Conservation (phyloP, 92 coral and sea anemone genomes). For the Anthopleura xanthogrammica region DNA sequence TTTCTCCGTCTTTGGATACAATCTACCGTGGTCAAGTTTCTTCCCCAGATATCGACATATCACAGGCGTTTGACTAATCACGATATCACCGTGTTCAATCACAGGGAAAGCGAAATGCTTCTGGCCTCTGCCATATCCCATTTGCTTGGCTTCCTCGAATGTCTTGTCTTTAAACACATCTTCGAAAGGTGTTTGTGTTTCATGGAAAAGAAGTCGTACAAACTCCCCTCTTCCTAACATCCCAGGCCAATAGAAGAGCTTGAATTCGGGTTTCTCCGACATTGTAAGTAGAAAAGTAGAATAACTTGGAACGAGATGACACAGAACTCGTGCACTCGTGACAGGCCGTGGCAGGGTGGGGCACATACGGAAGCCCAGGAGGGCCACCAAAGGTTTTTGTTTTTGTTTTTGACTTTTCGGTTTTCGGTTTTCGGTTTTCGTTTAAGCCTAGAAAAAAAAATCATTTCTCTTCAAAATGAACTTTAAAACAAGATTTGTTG, state of each 20-base stretch:
- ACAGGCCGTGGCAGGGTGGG: no score
- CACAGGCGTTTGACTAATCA: conserved; percentile 68
- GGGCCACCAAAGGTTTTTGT: no score
- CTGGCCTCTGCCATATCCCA: conserved; percentile 70
- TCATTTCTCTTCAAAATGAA: no score
- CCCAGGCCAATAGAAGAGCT: conserved; percentile 65
- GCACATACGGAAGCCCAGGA: no score
- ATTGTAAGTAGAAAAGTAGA: conserved; percentile 8
- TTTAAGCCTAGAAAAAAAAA: no score
- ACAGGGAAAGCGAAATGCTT: conserved; percentile 68
- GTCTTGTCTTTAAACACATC: conserved; percentile 59
- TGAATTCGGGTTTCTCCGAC: conserved; percentile 35
- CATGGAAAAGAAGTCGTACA: conserved; percentile 53
- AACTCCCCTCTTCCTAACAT: conserved; percentile 67
- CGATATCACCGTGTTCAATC: conserved; percentile 59
- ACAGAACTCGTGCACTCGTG: neutral
- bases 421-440: no score
- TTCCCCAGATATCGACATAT: conserved; percentile 70
- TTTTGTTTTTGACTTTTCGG: no score
- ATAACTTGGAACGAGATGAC: conserved; percentile 14
- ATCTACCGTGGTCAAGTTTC: conserved; percentile 60
- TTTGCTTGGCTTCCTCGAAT: conserved; percentile 52
- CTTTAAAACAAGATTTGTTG: no score
- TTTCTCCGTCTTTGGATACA: conserved; percentile 61
- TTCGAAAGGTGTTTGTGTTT: conserved; percentile 59